Conservation (phyloP, 2,797 vertebrate genomes). For the Geotrypetes seraphini region DNA sequence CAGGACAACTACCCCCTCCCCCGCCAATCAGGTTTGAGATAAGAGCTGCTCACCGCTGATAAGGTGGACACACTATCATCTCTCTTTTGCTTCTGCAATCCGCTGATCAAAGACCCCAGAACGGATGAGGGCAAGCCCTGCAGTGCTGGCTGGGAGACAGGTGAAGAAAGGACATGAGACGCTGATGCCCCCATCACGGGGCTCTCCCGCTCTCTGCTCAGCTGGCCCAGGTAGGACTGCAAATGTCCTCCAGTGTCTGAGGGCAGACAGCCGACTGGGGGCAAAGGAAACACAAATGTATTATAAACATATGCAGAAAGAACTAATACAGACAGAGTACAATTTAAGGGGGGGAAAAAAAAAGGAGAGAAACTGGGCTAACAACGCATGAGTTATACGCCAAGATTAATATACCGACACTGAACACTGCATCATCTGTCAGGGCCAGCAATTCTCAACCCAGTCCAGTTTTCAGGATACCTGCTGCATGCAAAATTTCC, state of each 20-base stretch:
- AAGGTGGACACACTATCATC: conserved; percentile 42
- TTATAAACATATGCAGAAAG: too few relatives aligned
- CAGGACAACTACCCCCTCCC: background rate
- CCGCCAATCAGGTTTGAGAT: background rate
- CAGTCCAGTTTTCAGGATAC: too few relatives aligned
- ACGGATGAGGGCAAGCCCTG: conserved; percentile 59
- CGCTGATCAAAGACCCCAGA: conserved; percentile 56
- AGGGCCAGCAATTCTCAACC: too few relatives aligned
- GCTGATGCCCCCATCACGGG: conserved; percentile 34
- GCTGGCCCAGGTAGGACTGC: conserved; percentile 34
- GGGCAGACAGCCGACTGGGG: conserved; percentile 47
- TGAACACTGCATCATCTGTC: too few relatives aligned
- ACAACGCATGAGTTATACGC: too few relatives aligned
- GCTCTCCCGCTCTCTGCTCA: conserved; percentile 57
- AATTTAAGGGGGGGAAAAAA: background rate
- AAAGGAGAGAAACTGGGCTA: background rate
- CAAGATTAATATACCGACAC: too few relatives aligned
- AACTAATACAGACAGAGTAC: too few relatives aligned
- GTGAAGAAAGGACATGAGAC: conserved; percentile 50
- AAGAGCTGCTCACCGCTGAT: conserved; percentile 55
- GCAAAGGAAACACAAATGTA: too few relatives aligned
- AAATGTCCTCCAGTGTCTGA: conserved; percentile 59
- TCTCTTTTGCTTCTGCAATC: conserved; percentile 36
- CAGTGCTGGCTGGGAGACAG: conserved; percentile 26
- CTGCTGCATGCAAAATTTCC: too few relatives aligned